Percentiles rank a stretch among this genome's conserved stretches.
Conservation (phyloP, 2,113 vertebrate genomes). For the Pachyramphus minor region DNA sequence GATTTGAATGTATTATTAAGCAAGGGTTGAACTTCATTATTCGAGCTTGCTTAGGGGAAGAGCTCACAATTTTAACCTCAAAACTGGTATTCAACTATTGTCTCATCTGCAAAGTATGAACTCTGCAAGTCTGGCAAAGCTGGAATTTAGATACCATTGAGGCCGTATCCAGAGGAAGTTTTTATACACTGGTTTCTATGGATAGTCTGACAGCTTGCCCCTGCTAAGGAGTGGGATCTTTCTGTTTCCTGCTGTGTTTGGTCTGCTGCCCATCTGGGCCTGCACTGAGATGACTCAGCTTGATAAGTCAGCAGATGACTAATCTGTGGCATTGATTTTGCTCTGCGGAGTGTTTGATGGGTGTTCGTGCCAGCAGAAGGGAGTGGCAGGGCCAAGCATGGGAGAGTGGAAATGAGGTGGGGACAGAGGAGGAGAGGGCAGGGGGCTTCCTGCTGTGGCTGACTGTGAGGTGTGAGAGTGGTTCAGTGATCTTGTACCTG, state of each 20-base stretch:
- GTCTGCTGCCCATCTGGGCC: neutral
- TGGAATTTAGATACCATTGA: neutral
- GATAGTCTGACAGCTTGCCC: neutral
- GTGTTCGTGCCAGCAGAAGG: neutral
- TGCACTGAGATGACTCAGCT: neutral
- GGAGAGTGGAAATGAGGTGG: neutral
- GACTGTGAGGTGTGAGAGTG: accelerated
- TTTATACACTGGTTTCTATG: neutral
- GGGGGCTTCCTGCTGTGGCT: neutral
- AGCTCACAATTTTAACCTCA: neutral
- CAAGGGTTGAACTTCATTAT: neutral
- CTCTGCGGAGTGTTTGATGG: neutral
- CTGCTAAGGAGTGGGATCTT: neutral
- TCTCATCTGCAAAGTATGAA: neutral
- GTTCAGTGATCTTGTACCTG: neutral
- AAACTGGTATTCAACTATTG: neutral
- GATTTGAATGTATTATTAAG: neutral
- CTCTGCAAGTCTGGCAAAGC: neutral
- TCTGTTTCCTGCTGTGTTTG: neutral
- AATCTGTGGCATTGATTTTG: neutral
- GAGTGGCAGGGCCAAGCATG: neutral
- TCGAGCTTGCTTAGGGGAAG: neutral
- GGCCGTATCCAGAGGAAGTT: neutral
- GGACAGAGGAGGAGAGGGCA: neutral
- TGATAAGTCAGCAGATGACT: neutral